Conservation (phyloP, 2,113 vertebrate genomes). For the Brachyhypopomus occidentalis region DNA sequence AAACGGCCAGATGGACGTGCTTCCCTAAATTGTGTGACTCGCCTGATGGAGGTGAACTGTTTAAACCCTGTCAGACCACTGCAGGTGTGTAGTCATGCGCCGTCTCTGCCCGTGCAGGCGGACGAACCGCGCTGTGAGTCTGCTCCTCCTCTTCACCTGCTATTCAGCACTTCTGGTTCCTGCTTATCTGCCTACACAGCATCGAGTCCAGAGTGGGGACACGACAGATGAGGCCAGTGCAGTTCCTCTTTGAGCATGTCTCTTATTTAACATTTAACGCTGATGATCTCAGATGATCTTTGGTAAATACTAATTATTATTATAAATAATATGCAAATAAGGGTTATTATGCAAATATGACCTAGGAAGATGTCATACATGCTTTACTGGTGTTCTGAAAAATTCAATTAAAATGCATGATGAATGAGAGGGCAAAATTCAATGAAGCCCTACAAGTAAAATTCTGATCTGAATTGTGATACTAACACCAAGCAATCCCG, state of each 20-base stretch:
- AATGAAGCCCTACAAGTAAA: too few relatives aligned
- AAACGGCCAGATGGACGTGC: not conserved
- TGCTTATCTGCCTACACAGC: conserved; percentile 62
- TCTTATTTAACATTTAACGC: not conserved
- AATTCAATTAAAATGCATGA: too few relatives aligned
- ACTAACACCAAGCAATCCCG: not conserved
- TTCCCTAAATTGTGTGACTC: not conserved
- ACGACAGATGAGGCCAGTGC: conserved; percentile 56
- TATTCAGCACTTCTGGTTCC: conserved; percentile 74
- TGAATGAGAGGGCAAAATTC: too few relatives aligned
- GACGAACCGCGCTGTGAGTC: conserved; percentile 65
- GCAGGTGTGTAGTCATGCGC: not conserved
- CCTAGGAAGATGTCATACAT: too few relatives aligned
- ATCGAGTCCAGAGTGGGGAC: conserved; percentile 39
- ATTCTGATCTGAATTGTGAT: too few relatives aligned
- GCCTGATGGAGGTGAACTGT: not conserved
- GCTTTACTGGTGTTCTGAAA: too few relatives aligned
- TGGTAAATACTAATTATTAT: too few relatives aligned
- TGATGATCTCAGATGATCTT: too few relatives aligned
- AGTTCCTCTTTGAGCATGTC: not conserved
- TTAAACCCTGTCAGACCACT: too few relatives aligned
- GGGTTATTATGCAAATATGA: not conserved
- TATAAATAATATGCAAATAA: not conserved
- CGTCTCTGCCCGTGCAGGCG: conserved; percentile 52
- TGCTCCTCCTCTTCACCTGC: conserved; percentile 68